Evolutionary conservation across 2,113 vertebrate species (phyloP).

Genomic region (Ceyx margarethae): DNA sequence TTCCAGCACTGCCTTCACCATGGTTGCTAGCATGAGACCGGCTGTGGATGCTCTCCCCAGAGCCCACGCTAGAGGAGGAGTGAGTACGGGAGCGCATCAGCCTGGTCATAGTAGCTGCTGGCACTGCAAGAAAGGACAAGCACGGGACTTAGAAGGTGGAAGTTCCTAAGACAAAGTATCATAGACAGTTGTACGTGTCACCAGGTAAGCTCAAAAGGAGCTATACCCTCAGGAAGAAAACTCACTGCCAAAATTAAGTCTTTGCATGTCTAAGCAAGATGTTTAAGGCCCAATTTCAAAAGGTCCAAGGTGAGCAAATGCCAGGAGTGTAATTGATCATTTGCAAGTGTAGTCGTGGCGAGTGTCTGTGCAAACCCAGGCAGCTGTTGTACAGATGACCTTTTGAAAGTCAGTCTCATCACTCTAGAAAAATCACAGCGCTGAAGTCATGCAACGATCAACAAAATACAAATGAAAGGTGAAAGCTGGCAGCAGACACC

Average conservation of each 20-base stretch:
- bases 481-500: neutral
- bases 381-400: constrained; percentile 9
- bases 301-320: constrained; percentile 20
- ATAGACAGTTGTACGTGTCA: neutral
- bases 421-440: constrained; percentile 14
- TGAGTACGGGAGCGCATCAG: constrained; percentile 90
- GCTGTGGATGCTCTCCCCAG: constrained; percentile 81
- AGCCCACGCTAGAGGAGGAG: constrained; percentile 88
- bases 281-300: constrained; percentile 54
- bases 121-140: constrained; percentile 81
- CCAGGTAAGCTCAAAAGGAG: neutral
- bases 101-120: constrained; percentile 90
- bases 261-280: constrained; percentile 11
- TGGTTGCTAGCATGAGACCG: constrained; percentile 77
- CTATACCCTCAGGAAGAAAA: neutral
- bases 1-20: constrained; percentile 76
- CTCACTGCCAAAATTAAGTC: neutral
- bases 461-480: constrained; percentile 47
- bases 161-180: neutral
- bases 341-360: neutral
- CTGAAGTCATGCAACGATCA: constrained; percentile 58
- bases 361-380: neutral
- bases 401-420: constrained; percentile 46
- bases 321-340: neutral
- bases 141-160: neutral